Percentiles rank a stretch among this genome's conserved stretches.
Evolutionary conservation across 2,113 vertebrate genomes (phyloP).

Genomic region (Phasianus colchicus): DNA sequence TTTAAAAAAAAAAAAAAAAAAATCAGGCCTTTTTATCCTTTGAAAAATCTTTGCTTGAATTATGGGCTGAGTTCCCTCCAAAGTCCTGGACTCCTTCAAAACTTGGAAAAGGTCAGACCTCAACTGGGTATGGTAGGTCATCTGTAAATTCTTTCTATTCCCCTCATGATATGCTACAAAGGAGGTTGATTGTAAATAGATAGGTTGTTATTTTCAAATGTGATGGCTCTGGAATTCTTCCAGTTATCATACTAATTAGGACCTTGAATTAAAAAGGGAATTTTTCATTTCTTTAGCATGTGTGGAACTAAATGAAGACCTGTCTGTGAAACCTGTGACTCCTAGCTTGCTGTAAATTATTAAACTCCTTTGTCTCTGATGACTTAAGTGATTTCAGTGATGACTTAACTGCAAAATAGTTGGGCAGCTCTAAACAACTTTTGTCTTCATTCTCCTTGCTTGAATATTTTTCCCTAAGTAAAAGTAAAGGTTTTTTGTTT

Average conservation of each 20-base stretch:
- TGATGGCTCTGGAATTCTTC: neutral
- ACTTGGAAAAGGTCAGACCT: neutral
- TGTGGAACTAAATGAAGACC: neutral
- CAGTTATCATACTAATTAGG: neutral
- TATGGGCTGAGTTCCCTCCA: neutral
- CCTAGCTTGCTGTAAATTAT: neutral
- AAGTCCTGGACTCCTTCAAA: neutral
- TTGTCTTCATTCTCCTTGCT: neutral
- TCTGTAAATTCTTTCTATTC: neutral
- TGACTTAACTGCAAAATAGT: neutral
- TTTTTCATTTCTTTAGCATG: neutral
- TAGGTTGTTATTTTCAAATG: neutral
- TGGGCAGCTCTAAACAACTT: neutral
- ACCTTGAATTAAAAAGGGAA: neutral
- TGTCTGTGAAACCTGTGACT: neutral
- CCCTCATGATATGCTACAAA: neutral
- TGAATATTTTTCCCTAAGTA: neutral
- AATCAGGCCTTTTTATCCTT: neutral
- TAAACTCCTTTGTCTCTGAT: neutral
- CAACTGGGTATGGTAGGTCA: neutral
- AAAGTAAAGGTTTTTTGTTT: neutral
- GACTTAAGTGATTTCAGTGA: neutral
- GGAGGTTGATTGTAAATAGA: neutral
- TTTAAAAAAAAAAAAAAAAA: neutral
- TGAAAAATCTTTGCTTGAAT: conserved; percentile 17